Evolutionary conservation across 1,140 invertebrate species (phyloP), one percentile per base, ranked within the genome.

Genomic region (Caerostris darwini): DNA sequence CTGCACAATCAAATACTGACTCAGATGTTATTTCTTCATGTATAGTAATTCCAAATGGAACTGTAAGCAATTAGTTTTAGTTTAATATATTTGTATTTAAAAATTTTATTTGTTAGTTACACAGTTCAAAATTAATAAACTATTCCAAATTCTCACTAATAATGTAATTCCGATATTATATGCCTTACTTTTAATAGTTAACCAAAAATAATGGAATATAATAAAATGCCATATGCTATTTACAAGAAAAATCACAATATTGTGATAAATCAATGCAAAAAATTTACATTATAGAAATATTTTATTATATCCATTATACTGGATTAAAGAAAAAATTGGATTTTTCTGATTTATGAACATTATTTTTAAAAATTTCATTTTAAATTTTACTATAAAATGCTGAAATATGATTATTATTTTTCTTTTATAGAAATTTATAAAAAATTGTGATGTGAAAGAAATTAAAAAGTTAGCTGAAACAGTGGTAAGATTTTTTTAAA

Each of bases 391-490:
- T 34, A 34, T 34, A 2, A 34, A 34, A 34, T 81, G 8, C 50
- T 34, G 19, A 34, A 81, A 81, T 81, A 19, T 10, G 7, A 50
- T 81, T 50, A 8, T 34, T 19, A n/a, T 71, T 71, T 71, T 4
- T 71, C 56, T 82, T 58, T n/a, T 88, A 14, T 19, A 93, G 92
- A 93, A 93, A 58, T 59, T 58, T 17, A 58, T 87, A 56, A 93
- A 93, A 87, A 87, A 71, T 54, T 56, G 61, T 53, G 54, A 87
- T 3, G 34, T 77, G 7, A 93, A 93, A 71, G 92, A 93, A 10
- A 53, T 87, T 8, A 53, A 87, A 17, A 34, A 57, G 12, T 50
- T 64, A 8, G 83, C 92, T 50, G 83, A 93, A 71, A 56, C 81
- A 50, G n/a, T 87, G 85, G 92, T 93, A 93, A 71, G 61, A 56